Conservation (phyloP, 2,113 vertebrate species). For the Chunga burmeisteri region DNA sequence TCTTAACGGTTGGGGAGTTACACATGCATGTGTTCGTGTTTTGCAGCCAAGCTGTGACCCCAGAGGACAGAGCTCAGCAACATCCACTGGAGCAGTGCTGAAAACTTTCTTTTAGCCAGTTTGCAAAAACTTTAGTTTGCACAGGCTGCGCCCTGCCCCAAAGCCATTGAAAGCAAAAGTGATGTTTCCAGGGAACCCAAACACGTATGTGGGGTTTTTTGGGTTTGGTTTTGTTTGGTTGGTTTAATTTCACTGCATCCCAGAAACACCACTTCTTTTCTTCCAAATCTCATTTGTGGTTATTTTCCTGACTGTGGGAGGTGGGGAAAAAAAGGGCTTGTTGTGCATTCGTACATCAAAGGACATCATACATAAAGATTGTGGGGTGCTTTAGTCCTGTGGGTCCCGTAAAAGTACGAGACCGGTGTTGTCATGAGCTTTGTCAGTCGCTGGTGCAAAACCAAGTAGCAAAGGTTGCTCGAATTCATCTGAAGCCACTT, state of each 20-base stretch:
- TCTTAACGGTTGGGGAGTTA: neutral
- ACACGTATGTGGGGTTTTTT: accelerated
- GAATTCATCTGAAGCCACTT: neutral
- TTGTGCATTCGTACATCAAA: neutral
- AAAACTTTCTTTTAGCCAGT: neutral
- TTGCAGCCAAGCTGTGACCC: neutral
- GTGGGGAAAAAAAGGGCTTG: neutral
- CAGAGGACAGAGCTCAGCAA: neutral
- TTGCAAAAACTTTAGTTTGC: neutral
- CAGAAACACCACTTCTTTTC: neutral
- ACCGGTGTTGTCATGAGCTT: neutral
- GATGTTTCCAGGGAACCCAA: neutral
- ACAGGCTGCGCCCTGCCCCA: neutral
- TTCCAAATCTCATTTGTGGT: neutral
- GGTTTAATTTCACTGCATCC: neutral
- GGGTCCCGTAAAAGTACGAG: neutral
- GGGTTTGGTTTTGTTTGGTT: neutral
- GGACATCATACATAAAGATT: accelerated
- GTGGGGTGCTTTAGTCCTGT: neutral
- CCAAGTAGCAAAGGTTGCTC: neutral
- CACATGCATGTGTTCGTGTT: neutral
- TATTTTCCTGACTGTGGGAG: neutral
- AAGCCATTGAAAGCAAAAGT: neutral
- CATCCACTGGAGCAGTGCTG: neutral
- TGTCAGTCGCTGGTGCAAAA: neutral